Evolutionary conservation across 2,888 invertebrate genomes (phyloP).

Genomic region (Aleiodes leptofemur): DNA sequence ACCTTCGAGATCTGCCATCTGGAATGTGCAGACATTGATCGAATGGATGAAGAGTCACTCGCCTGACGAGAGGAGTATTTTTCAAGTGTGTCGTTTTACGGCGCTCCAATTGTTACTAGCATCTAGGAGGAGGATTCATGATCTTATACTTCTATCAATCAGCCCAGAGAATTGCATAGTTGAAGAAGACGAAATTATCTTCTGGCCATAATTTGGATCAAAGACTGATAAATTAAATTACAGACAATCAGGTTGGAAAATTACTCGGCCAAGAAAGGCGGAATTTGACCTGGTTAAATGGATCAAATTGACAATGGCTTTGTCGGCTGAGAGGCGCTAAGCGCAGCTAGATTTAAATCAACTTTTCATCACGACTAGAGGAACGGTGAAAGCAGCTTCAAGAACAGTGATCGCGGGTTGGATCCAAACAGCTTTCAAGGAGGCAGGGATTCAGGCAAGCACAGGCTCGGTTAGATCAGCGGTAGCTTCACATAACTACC

Average conservation of each 20-base stretch:
- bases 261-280: neutral
- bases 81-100: slow-evolving; percentile 25
- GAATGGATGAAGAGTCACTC: slow-evolving; percentile 14
- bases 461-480: slow-evolving; percentile 35
- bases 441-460: slow-evolving; percentile 4
- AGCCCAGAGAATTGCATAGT: neutral
- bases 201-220: slow-evolving; percentile 37
- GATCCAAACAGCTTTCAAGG: slow-evolving; percentile 22
- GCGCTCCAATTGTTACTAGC: slow-evolving; percentile 8
- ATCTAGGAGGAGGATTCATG: neutral
- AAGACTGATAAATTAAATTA: slow-evolving; percentile 28
- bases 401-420: slow-evolving; percentile 37
- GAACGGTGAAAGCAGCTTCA: slow-evolving; percentile 37
- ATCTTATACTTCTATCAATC: neutral
- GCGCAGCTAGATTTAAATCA: neutral
- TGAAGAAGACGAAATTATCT: neutral
- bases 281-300: slow-evolving; percentile 20
- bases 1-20: neutral
- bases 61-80: slow-evolving; percentile 24
- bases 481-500: slow-evolving; percentile 38
- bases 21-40: neutral
- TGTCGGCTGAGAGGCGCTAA: neutral
- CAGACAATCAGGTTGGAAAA: slow-evolving; percentile 33
- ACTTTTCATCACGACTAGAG: slow-evolving; percentile 37
- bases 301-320: neutral